Conservation (phyloP, 2,797 vertebrate species). For the Urosaurus nigricauda region DNA sequence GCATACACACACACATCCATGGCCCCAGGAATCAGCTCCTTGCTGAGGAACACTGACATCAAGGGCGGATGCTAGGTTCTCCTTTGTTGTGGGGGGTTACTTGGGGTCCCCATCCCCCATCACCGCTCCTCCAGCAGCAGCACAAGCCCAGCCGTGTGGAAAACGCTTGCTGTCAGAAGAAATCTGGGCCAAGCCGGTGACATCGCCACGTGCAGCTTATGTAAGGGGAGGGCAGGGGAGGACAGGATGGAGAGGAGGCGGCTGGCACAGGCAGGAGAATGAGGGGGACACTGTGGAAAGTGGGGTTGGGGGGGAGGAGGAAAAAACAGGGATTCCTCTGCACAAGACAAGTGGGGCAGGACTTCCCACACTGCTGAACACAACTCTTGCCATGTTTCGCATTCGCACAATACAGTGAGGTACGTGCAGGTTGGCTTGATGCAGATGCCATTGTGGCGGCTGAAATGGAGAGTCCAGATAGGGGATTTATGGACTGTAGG, state of each 20-base stretch:
- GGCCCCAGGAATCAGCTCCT: not conserved
- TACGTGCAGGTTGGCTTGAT: not conserved
- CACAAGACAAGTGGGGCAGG: constrained; percentile 12
- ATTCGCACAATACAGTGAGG: not conserved
- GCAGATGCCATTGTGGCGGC: not conserved
- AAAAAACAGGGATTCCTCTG: constrained; percentile 9
- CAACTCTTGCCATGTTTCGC: not conserved
- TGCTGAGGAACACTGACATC: not conserved
- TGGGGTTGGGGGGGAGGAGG: not conserved
- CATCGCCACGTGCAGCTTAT: constrained; percentile 71
- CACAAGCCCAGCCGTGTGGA: constrained; percentile 63
- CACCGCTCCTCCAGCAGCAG: constrained; percentile 28
- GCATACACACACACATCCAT: not conserved
- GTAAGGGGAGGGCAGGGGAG: constrained; percentile 73
- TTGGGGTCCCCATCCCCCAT: constrained; percentile 5
- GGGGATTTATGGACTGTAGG: not conserved
- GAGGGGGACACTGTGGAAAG: constrained; percentile 15
- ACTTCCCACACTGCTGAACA: not conserved
- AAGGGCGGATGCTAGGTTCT: not conserved
- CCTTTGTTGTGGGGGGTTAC: constrained; percentile 6
- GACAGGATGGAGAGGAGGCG: constrained; percentile 52
- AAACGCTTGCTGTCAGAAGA: constrained; percentile 72
- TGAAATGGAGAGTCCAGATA: not conserved
- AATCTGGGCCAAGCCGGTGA: constrained; percentile 72
- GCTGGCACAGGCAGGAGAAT: constrained; percentile 14